Evolutionary conservation across 2,888 invertebrate species (phyloP).

Genomic region (Sycophila texana): DNA sequence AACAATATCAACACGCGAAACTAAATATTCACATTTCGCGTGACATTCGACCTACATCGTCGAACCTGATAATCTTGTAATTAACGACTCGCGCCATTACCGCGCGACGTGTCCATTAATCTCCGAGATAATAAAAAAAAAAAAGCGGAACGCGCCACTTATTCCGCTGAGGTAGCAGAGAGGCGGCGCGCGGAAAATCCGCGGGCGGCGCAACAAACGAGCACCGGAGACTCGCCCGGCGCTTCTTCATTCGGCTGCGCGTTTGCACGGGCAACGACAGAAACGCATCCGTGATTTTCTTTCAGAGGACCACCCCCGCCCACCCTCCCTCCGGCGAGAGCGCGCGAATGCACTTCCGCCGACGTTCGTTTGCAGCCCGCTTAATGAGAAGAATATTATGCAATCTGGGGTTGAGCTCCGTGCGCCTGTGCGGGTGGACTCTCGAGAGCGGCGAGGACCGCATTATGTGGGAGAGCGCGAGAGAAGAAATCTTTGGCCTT

Average conservation of each 20-base stretch:
- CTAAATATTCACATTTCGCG: no score
- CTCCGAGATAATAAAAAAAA: no score
- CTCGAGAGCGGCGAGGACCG: not conserved
- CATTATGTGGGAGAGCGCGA: constrained; percentile 42
- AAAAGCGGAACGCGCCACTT: no score
- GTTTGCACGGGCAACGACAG: constrained; percentile 24
- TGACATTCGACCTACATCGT: no score
- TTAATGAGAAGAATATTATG: constrained; percentile 52
- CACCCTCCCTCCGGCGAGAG: not conserved
- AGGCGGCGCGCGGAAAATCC: not conserved
- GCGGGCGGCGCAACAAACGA: constrained; percentile 23
- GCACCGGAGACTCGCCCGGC: constrained; percentile 12
- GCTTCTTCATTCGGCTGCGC: not conserved
- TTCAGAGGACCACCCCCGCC: not conserved
- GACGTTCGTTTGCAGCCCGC: constrained; percentile 28
- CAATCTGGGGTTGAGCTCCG: constrained; percentile 40
- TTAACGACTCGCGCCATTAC: no score
- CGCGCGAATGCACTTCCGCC: constrained; percentile 35
- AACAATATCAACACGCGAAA: no score
- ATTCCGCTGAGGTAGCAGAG: no score
- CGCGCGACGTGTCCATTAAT: no score
- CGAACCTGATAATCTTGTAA: no score
- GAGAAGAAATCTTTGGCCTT: constrained; percentile 31
- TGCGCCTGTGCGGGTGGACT: not conserved
- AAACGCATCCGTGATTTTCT: constrained; percentile 41